Conservation (phyloP, 2,797 vertebrate genomes). For the Triplophysa bombifrons region DNA sequence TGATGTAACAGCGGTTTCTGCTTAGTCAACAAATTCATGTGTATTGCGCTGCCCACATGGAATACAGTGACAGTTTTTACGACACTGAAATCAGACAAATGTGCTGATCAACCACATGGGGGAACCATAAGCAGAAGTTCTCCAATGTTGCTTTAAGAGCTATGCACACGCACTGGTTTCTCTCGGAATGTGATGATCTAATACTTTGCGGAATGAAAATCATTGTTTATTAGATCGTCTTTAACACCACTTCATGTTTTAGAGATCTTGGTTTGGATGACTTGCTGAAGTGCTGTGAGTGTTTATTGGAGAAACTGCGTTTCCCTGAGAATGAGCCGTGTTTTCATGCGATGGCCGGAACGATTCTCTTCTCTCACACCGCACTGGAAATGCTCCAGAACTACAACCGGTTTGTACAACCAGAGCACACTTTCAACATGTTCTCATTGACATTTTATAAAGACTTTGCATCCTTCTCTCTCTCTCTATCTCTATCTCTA, state of each 20-base stretch:
- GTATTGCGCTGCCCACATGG: no score
- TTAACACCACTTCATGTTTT: not conserved
- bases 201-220: not conserved
- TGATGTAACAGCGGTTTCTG: no score
- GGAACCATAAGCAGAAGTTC: no score
- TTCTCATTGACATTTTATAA: no score
- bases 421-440: not conserved
- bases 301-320: slow-evolving; percentile 73
- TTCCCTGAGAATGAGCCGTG: slow-evolving; percentile 72
- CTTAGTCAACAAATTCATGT: no score
- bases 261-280: slow-evolving; percentile 78
- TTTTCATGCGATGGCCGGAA: slow-evolving; percentile 78
- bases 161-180: no score
- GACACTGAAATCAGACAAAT: no score
- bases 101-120: no score
- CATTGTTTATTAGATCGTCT: not conserved
- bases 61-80: no score
- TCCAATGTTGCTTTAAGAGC: no score
- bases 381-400: slow-evolving; percentile 75
- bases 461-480: not conserved
- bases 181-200: no score
- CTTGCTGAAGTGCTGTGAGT: slow-evolving; percentile 71
- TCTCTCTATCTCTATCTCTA: not conserved
- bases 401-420: slow-evolving; percentile 70
- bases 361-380: slow-evolving; percentile 70